These are phyloP conservation scores for Drosophila athabasca DNA, from an alignment of 1,140 invertebrate species.

Conservation along the genomic window DNA sequence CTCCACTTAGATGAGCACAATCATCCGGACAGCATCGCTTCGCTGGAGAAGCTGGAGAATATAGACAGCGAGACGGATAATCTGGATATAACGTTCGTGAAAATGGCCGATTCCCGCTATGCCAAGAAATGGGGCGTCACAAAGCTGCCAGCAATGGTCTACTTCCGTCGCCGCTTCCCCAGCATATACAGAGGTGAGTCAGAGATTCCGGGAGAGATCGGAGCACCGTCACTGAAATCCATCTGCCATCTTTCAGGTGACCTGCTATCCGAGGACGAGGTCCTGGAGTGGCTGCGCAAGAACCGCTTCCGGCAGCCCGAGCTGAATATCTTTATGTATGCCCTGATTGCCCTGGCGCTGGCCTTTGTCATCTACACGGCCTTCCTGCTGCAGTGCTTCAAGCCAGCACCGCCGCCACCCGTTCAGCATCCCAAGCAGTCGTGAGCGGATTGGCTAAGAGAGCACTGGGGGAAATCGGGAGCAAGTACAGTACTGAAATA, in stretches of 20 bases:
- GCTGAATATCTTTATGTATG: conserved; percentile 97
- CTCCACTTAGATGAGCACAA: conserved; percentile 90
- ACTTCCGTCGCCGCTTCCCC: conserved; percentile 96
- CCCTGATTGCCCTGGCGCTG: conserved; percentile 92
- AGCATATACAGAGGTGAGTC: conserved; percentile 94
- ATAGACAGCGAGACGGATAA: conserved; percentile 97
- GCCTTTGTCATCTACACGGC: conserved; percentile 95
- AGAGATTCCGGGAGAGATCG: too few relatives aligned
- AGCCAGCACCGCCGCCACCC: conserved; percentile 86
- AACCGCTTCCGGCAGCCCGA: conserved; percentile 96
- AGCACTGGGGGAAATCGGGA: conserved; percentile 13
- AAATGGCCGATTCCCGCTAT: conserved; percentile 95
- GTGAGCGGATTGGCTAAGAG: conserved; percentile 44
- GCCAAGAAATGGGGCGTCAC: conserved; percentile 98
- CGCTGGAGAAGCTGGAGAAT: conserved; percentile 93
- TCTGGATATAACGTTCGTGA: conserved; percentile 97
- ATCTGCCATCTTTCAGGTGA: conserved; percentile 85
- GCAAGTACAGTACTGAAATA: conserved; percentile 24
- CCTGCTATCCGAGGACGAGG: conserved; percentile 91
- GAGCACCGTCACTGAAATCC: background rate
- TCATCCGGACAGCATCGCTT: conserved; percentile 90
- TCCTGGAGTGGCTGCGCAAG: conserved; percentile 96
- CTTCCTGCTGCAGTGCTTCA: conserved; percentile 95
- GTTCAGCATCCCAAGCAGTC: conserved; percentile 82
- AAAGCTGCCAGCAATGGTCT: conserved; percentile 95